phyloP scores from a whole-genome alignment of 2,113 vertebrate species.

The Rattus rattus region DNA sequence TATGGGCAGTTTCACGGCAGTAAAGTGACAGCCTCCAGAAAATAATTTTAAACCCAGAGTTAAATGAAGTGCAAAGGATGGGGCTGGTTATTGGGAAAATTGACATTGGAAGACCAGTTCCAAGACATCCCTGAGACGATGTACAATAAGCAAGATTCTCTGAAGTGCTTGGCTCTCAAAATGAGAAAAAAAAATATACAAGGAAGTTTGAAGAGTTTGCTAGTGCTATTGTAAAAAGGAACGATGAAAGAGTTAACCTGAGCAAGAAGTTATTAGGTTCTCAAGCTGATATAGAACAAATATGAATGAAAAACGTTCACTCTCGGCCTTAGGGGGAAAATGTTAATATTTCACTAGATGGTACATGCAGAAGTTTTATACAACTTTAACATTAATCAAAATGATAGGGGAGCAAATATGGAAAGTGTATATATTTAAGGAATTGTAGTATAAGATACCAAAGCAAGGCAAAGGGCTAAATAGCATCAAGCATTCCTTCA shows the following conservation, averaged over 20 bases:
- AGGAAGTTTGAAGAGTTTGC: neutral
- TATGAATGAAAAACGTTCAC: neutral
- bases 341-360: neutral
- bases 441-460: neutral
- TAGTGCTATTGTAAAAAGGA: neutral
- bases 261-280: neutral
- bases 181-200: neutral
- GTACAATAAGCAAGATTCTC: neutral
- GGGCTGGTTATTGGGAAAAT: neutral
- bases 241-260: neutral
- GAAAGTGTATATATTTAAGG: neutral
- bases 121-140: neutral
- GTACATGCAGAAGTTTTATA: neutral
- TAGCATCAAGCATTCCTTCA: neutral
- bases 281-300: neutral
- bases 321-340: neutral
- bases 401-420: neutral
- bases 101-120: neutral
- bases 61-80: neutral
- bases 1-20: neutral
- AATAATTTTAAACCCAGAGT: neutral
- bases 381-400: neutral
- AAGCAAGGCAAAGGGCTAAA: neutral
- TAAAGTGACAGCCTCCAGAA: slow-evolving; percentile 1
- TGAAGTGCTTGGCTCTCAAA: neutral